Conservation (phyloP, 1,140 invertebrate genomes). For the Amphibalanus amphitrite region DNA sequence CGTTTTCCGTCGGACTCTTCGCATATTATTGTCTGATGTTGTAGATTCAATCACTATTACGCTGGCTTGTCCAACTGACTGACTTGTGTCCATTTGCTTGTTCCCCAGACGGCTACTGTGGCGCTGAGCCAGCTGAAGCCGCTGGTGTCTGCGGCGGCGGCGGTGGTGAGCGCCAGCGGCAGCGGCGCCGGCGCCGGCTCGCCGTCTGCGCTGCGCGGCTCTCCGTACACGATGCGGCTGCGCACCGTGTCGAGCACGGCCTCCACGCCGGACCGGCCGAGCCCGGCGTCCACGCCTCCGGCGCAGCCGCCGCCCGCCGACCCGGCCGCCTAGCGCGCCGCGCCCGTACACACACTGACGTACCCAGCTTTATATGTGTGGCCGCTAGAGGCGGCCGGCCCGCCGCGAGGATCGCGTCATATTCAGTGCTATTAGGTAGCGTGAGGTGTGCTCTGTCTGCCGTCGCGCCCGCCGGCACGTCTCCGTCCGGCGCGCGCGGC, state of each 20-base stretch:
- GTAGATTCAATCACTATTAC: too few species aligned
- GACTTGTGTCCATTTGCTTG: too few species aligned
- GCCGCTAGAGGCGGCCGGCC: not conserved
- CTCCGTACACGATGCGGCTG: not conserved
- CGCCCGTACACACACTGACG: not conserved
- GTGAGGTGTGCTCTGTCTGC: too few species aligned
- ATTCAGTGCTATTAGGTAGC: too few species aligned
- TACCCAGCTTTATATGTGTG: too few species aligned
- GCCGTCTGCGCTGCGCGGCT: not conserved
- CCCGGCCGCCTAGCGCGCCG: not conserved
- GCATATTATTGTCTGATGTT: too few species aligned
- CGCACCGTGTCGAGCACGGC: not conserved
- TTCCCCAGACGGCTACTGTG: not conserved
- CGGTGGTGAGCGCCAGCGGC: not conserved
- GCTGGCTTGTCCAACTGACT: too few species aligned
- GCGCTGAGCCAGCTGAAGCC: not conserved
- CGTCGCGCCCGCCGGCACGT: too few species aligned
- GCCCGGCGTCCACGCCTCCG: slow-evolving; percentile 1
- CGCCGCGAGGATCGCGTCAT: too few species aligned
- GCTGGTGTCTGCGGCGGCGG: not conserved
- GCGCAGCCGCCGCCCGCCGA: too few species aligned
- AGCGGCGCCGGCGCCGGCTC: not conserved
- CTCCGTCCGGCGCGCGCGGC: too few species aligned
- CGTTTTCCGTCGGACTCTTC: too few species aligned
- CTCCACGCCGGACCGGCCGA: not conserved